Base-by-base conservation (phyloP, 2,113 vertebrate species). In the Stigmatopora nigra region DNA sequence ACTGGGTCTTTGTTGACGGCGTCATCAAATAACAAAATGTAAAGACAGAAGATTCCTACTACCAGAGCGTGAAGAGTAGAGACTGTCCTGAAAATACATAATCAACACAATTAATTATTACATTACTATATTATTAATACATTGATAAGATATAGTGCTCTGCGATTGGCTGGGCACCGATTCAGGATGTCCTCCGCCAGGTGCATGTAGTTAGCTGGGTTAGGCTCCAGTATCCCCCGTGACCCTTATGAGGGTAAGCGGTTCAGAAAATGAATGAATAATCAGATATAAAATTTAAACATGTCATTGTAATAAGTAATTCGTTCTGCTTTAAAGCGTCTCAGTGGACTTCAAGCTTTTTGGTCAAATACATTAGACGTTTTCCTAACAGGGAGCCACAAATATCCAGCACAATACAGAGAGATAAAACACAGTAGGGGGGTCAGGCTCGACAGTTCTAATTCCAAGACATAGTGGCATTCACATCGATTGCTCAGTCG, bases 1-100 rank as follows among this genome's bases (percentile, higher is more conserved):
- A 98, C 85, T 78, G 67, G 95, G 84, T 99, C 94, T 78, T 91
- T 82, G 62, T 92, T 95, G 73, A 92, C 86, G 45, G 91, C 83
- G 1, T 96, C 93, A 78, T 99, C 95, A 0, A 94, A 98, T 22
- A 92, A 78, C 70, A 95, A 84, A 86, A 98, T 92, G 84, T 92
- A 94, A 1, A 98, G 84, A 86, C 95, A 93, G 77, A 97, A 93
- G 45, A 88, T 64, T 75, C 94, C 96, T 71, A 98, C 95, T 80
- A 97, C 61, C 79, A 96, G 80, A 31, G 97, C 96, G 0, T 98
- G 97, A 84, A 95, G 90, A 0, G 97, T 95, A 48, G 97, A 99
- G 71, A 93, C 95, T 8, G 94, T 93, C 91, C 96, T 98, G 90
- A 87, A 88, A 81, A 9, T 31, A 58, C 73, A 0, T 16, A 35